Conservation (phyloP, 2,888 invertebrate species). For the Tipula helvola region DNA sequence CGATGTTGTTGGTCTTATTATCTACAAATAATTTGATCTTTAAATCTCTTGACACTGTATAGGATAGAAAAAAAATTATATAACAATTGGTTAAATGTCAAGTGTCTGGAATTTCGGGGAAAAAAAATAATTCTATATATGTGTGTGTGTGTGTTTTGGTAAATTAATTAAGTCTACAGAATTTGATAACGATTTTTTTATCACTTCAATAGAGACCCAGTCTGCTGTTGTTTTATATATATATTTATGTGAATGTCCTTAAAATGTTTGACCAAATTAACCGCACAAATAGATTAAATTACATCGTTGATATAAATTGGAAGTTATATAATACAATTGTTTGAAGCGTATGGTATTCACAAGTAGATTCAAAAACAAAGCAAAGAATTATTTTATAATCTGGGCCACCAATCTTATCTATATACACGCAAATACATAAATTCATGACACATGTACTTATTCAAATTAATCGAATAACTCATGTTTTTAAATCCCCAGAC, state of each 20-base stretch:
- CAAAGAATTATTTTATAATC: not conserved
- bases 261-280: not conserved
- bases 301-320: not conserved
- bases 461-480: not conserved
- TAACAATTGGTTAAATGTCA: not conserved
- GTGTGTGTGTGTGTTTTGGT: not conserved
- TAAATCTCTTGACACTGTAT: not conserved
- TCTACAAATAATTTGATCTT: constrained; percentile 4
- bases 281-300: not conserved
- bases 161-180: not conserved
- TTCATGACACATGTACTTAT: not conserved
- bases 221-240: not conserved
- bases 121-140: not conserved
- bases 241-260: not conserved
- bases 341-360: not conserved
- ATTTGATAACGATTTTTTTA: not conserved
- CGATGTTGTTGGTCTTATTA: not conserved
- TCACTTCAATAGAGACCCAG: not conserved
- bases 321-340: not conserved
- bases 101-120: not conserved
- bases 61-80: not conserved
- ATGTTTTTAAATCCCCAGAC: not conserved
- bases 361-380: too few species aligned
- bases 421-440: not conserved
- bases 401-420: not conserved